phyloP scores from a whole-genome alignment of 2,888 invertebrate species.

The Stenoptilia bipunctidactyla region DNA sequence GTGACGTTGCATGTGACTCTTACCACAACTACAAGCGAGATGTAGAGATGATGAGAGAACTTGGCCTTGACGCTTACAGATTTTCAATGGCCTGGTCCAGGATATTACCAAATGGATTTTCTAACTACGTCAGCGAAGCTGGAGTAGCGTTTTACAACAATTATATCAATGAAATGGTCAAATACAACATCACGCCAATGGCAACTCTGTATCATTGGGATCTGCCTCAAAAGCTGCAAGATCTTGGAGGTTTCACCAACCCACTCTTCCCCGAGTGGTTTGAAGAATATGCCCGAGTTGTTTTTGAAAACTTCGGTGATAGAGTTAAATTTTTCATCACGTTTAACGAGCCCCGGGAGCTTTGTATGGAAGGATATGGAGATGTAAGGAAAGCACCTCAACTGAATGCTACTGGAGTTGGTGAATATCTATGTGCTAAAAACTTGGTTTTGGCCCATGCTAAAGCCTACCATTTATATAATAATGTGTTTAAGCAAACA shows the following conservation, averaged over 20 bases:
- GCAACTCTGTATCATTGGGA: conserved; percentile 71
- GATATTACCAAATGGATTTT: conserved; percentile 68
- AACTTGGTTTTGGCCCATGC: conserved; percentile 67
- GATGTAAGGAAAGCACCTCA: conserved; percentile 29
- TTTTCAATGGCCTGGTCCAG: conserved; percentile 74
- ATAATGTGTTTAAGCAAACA: conserved; percentile 31
- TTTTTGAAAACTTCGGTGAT: conserved; percentile 52
- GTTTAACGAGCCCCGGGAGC: conserved; percentile 66
- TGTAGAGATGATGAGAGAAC: conserved; percentile 50
- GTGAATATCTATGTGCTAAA: conserved; percentile 62
- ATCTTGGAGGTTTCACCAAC: conserved; percentile 64
- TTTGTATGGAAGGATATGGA: conserved; percentile 55
- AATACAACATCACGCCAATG: conserved; percentile 72
- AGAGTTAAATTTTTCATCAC: conserved; percentile 70
- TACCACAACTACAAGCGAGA: conserved; percentile 74
- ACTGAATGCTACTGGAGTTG: conserved; percentile 45
- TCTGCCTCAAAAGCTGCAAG: conserved; percentile 62
- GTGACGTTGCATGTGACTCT: conserved; percentile 70
- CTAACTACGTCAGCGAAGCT: conserved; percentile 59
- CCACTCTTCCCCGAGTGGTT: conserved; percentile 53
- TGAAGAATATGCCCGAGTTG: conserved; percentile 53
- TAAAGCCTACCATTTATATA: conserved; percentile 44
- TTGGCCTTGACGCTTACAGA: conserved; percentile 56
- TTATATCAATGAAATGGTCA: conserved; percentile 72
- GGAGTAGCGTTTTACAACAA: conserved; percentile 76